These are phyloP conservation scores for Willisornis vidua DNA, from an alignment of 2,113 vertebrate genomes.

Conservation along the genomic window DNA sequence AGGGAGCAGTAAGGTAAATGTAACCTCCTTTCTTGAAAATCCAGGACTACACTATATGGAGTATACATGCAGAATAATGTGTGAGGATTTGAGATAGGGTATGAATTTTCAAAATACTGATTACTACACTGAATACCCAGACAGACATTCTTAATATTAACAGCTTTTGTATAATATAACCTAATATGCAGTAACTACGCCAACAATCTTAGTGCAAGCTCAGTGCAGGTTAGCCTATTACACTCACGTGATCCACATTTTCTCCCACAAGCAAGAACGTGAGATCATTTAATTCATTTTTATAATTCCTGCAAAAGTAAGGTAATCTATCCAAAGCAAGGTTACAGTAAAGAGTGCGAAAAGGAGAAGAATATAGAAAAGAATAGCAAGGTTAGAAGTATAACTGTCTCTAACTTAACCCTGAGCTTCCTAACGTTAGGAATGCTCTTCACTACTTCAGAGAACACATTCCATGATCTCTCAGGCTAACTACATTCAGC, in stretches of 20 bases:
- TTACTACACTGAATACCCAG: neutral
- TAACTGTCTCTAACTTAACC: neutral
- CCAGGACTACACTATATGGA: neutral
- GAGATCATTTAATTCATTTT: neutral
- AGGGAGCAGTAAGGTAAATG: neutral
- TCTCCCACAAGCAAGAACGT: neutral
- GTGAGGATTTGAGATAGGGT: neutral
- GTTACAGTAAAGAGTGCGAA: neutral
- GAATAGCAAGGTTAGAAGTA: neutral
- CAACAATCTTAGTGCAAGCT: neutral
- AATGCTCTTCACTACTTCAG: neutral
- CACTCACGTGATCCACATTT: rapidly evolving
- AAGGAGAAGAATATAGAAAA: neutral
- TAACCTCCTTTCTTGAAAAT: neutral
- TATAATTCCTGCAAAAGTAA: neutral
- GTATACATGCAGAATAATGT: neutral
- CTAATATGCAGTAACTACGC: neutral
- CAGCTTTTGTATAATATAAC: neutral
- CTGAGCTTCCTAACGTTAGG: neutral
- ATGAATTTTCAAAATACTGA: neutral
- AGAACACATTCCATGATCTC: neutral
- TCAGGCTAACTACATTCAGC: neutral
- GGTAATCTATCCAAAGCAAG: neutral
- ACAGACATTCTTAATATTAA: neutral
- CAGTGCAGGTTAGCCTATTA: neutral